phyloP scores from a whole-genome alignment of 2,113 vertebrate genomes.

The Sporophila hypoxantha region DNA sequence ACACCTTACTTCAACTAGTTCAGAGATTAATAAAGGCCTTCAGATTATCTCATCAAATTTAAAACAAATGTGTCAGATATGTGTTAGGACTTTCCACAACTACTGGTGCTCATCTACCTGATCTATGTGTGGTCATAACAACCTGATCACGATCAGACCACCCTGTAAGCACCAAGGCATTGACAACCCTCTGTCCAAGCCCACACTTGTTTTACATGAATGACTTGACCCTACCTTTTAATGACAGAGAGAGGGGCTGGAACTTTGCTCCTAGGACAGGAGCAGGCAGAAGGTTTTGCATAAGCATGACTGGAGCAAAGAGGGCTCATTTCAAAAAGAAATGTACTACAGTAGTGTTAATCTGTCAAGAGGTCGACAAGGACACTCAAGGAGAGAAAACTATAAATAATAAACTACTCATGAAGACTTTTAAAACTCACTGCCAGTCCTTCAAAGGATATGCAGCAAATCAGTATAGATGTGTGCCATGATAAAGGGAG shows the following conservation, averaged over 20 bases:
- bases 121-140: neutral
- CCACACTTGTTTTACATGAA: neutral
- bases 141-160: neutral
- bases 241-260: neutral
- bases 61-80: neutral
- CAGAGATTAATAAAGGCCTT: neutral
- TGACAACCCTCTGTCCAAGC: neutral
- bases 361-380: neutral
- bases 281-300: neutral
- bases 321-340: neutral
- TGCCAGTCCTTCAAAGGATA: neutral
- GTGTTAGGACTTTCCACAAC: neutral
- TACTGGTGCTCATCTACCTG: neutral
- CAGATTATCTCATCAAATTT: neutral
- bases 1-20: neutral
- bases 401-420: neutral
- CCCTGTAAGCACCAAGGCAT: neutral
- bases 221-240: accelerated
- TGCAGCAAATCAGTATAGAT: neutral
- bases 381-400: neutral
- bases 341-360: neutral
- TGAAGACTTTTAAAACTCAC: neutral
- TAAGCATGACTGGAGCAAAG: neutral
- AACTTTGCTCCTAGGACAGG: neutral
- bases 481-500: neutral